Percentiles rank a stretch among this genome's conserved stretches.
phyloP scores from a whole-genome alignment of 2,113 vertebrate genomes.

The Dasyornis broadbenti region DNA sequence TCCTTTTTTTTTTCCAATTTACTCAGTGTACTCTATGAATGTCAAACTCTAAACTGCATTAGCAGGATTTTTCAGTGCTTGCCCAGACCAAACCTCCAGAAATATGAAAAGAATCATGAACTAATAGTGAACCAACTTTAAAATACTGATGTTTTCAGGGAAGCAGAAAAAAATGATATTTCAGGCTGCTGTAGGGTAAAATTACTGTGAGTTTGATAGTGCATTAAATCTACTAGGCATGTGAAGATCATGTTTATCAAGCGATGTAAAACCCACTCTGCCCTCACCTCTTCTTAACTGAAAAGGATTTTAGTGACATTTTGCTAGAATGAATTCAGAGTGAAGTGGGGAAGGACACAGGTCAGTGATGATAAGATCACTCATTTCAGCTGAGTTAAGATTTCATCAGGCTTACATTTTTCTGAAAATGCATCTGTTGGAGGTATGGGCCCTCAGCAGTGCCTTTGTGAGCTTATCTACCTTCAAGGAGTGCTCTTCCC shows the following conservation, averaged over 20 bases:
- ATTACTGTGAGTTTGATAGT: conserved; percentile 31
- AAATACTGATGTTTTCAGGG: conserved; percentile 15
- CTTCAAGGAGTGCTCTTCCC: neutral
- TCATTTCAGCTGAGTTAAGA: conserved; percentile 44
- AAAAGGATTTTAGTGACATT: conserved; percentile 24
- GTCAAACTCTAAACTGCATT: conserved; percentile 58
- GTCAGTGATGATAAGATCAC: conserved; percentile 13
- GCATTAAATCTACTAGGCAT: neutral
- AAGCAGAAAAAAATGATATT: neutral
- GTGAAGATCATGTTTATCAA: conserved; percentile 9
- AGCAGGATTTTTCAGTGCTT: conserved; percentile 49
- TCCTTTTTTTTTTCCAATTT: conserved; percentile 49
- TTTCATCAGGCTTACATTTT: conserved; percentile 44
- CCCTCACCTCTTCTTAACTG: conserved; percentile 4
- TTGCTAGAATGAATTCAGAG: conserved; percentile 24
- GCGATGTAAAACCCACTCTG: neutral
- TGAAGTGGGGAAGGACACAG: conserved; percentile 6
- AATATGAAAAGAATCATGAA: conserved; percentile 53
- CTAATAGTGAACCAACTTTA: neutral
- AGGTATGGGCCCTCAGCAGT: neutral
- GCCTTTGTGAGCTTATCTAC: neutral
- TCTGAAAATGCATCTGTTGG: neutral
- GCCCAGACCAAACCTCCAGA: conserved; percentile 18
- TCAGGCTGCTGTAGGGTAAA: conserved; percentile 24
- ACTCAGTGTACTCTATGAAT: conserved; percentile 52